These are phyloP conservation scores for Centrocercus urophasianus DNA, from an alignment of 2,113 vertebrate genomes.

Conservation along the genomic window DNA sequence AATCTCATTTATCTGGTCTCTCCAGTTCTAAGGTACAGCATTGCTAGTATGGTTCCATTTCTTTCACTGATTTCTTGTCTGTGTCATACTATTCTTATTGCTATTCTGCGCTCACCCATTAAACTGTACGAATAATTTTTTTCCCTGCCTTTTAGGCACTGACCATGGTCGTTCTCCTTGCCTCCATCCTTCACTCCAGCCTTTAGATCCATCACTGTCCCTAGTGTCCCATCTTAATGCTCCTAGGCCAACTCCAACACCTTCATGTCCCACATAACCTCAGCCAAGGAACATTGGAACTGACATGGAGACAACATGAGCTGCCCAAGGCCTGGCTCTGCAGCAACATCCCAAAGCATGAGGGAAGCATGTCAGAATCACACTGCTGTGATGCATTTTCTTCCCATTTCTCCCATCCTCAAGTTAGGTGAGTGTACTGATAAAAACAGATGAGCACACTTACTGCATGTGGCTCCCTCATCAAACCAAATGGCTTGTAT, in stretches of 20 bases:
- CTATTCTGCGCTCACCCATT: background rate
- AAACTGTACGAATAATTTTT: background rate
- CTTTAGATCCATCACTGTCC: background rate
- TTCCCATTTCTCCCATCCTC: background rate
- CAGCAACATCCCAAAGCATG: background rate
- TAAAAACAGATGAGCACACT: background rate
- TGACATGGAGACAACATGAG: background rate
- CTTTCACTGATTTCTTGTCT: background rate
- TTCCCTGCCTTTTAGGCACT: background rate
- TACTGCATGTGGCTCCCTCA: too few species aligned
- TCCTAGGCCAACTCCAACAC: background rate
- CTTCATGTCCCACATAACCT: background rate
- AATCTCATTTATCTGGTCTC: background rate
- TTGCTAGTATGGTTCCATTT: background rate
- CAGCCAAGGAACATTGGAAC: background rate
- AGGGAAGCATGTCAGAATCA: background rate
- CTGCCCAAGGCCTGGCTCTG: background rate
- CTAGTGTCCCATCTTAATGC: background rate
- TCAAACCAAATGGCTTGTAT: fast-evolving
- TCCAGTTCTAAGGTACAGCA: background rate
- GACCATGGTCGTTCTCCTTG: background rate
- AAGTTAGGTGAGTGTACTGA: fast-evolving
- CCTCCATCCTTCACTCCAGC: fast-evolving
- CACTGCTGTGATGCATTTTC: fast-evolving
- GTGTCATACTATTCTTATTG: background rate